Percentiles rank a stretch among this genome's conserved stretches.
phyloP scores from a whole-genome alignment of 2,797 vertebrate genomes.

The Emys orbicularis region DNA sequence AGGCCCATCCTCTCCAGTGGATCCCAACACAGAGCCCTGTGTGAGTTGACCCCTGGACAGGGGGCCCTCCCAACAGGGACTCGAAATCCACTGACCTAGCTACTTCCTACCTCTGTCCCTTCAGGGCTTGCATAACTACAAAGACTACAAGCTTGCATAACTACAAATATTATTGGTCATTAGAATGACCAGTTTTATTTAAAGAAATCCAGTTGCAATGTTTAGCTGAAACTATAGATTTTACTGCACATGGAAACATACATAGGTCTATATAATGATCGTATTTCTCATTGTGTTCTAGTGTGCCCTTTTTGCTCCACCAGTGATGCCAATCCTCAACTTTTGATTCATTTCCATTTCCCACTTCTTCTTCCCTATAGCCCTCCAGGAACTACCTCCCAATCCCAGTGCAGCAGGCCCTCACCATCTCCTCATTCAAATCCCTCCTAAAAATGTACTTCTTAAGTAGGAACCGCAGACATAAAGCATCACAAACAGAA shows the following conservation, averaged over 20 bases:
- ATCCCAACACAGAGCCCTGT: neutral
- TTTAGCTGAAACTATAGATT: neutral
- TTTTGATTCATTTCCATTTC: neutral
- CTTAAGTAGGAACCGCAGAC: conserved; percentile 11
- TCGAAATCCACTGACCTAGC: neutral
- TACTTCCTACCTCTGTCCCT: neutral
- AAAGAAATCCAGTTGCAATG: neutral
- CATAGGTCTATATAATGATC: neutral
- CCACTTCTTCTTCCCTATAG: neutral
- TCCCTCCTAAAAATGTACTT: neutral
- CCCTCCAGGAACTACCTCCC: neutral
- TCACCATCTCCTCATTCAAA: neutral
- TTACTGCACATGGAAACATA: neutral
- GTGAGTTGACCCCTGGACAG: neutral
- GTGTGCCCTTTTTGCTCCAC: neutral
- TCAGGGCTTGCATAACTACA: neutral
- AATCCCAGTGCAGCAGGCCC: neutral
- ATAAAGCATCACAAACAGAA: neutral
- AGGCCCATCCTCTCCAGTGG: neutral
- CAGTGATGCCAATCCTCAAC: neutral
- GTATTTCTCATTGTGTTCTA: neutral
- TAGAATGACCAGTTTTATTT: neutral
- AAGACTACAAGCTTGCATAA: neutral
- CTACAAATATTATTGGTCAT: neutral
- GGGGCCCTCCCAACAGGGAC: neutral